Percentiles rank a stretch among this genome's conserved stretches.
phyloP scores from a whole-genome alignment of 2,797 vertebrate species.

The Apogon talboti region DNA sequence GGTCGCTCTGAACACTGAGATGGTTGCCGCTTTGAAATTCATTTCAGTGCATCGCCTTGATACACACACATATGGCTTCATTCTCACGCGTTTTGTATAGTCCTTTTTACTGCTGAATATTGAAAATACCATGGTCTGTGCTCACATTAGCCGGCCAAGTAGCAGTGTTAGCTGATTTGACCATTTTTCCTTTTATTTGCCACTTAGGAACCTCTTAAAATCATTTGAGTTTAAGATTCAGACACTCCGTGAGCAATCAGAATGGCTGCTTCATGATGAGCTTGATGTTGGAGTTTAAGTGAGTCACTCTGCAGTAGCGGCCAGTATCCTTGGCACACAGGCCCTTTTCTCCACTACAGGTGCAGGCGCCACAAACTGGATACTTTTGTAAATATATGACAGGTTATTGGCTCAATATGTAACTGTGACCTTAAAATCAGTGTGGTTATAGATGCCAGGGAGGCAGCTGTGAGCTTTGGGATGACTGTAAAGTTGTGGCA shows the following conservation, averaged over 20 bases:
- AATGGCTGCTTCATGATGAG: not conserved
- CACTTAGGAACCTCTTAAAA: constrained; percentile 24
- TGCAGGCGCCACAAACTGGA: not conserved
- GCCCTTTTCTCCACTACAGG: not conserved
- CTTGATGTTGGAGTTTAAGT: not conserved
- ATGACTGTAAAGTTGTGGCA: not conserved
- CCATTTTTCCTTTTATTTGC: constrained; percentile 20
- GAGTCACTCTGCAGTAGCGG: not conserved
- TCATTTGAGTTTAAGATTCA: not conserved
- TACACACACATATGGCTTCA: constrained; percentile 62
- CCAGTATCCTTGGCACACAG: not conserved
- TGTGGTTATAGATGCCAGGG: not conserved
- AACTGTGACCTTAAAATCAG: constrained; percentile 6
- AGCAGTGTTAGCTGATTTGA: constrained; percentile 23
- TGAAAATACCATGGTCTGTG: constrained; percentile 14
- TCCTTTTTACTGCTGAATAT: constrained; percentile 42
- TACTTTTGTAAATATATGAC: not conserved
- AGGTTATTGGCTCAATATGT: not conserved
- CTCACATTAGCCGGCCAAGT: constrained; percentile 7
- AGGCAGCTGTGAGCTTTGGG: not conserved
- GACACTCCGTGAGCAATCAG: not conserved
- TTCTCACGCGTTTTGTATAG: constrained; percentile 60
- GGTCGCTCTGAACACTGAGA: constrained; percentile 78
- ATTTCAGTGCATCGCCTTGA: constrained; percentile 71
- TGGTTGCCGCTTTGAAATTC: constrained; percentile 78